phyloP scores from a whole-genome alignment of 1,140 invertebrate genomes.

The Drosophila gunungcola region DNA sequence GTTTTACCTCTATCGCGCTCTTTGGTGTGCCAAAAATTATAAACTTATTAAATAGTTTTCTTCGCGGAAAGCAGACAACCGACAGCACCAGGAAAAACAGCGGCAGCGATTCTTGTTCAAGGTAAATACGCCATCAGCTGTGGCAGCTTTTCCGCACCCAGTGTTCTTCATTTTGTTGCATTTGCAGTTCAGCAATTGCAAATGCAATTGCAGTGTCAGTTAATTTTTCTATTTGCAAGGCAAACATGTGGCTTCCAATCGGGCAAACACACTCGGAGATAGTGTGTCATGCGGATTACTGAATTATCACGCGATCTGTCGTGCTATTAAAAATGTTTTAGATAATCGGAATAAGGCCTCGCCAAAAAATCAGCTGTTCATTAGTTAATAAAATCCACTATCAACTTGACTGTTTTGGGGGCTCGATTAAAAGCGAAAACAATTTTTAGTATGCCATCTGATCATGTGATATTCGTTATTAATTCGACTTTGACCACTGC shows the following conservation, averaged over 20 bases:
- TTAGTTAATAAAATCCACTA: constrained; percentile 19
- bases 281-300: constrained; percentile 49
- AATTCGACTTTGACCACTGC: constrained; percentile 67
- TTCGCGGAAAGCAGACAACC: constrained; percentile 35
- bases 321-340: constrained; percentile 26
- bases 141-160: constrained; percentile 16
- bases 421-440: constrained; percentile 47
- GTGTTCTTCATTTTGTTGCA: constrained; percentile 15
- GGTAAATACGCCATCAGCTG: constrained; percentile 66
- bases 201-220: constrained; percentile 36
- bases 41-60: constrained; percentile 49
- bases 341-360: constrained; percentile 8
- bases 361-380: constrained; percentile 46
- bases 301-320: constrained; percentile 62
- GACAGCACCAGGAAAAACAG: constrained; percentile 24
- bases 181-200: constrained; percentile 29
- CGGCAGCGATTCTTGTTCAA: constrained; percentile 53
- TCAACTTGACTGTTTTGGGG: constrained; percentile 36
- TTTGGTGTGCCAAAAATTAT: constrained; percentile 60
- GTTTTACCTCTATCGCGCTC: constrained; percentile 20
- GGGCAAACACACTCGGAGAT: constrained; percentile 33
- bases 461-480: constrained; percentile 73
- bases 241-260: constrained; percentile 39
- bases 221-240: constrained; percentile 42
- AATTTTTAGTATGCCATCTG: constrained; percentile 20